These are phyloP conservation scores for Rhingia rostrata DNA, from an alignment of 2,888 invertebrate species.

Conservation along the genomic window DNA sequence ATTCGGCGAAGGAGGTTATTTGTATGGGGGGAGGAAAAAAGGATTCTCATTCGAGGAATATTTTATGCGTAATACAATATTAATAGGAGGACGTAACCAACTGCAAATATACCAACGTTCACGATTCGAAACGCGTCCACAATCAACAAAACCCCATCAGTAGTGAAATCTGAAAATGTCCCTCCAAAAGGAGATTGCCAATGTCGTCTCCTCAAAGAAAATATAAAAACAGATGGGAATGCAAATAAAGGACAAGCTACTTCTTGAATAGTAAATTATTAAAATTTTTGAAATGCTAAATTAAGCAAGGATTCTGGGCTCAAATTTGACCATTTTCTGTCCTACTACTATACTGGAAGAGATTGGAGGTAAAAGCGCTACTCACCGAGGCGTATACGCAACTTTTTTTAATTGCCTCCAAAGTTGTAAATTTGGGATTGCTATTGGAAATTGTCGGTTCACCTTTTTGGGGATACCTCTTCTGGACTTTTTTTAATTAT, in stretches of 20 bases:
- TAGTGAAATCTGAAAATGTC: slow-evolving; percentile 22
- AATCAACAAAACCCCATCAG: slow-evolving; percentile 5
- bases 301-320: slow-evolving; percentile 20
- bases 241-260: slow-evolving; percentile 39
- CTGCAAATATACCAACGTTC: too few relatives aligned
- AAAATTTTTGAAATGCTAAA: slow-evolving; percentile 42
- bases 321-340: slow-evolving; percentile 23
- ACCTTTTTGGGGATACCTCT: too few relatives aligned
- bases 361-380: background rate
- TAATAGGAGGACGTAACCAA: too few relatives aligned
- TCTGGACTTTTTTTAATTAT: too few relatives aligned
- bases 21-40: too few relatives aligned
- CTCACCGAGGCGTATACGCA: slow-evolving; percentile 41
- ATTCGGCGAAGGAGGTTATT: too few relatives aligned
- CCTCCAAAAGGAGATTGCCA: slow-evolving; percentile 21
- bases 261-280: slow-evolving; percentile 53
- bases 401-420: background rate
- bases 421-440: too few relatives aligned
- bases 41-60: too few relatives aligned
- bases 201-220: slow-evolving; percentile 15
- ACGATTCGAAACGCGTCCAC: background rate
- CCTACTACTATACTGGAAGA: slow-evolving; percentile 26
- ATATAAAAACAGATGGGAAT: slow-evolving; percentile 10
- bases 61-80: too few relatives aligned
- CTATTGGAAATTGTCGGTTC: too few relatives aligned